Percentiles rank a stretch among this genome's conserved stretches.
Evolutionary conservation across 2,888 invertebrate genomes (phyloP).

Genomic region (Thera britannica): DNA sequence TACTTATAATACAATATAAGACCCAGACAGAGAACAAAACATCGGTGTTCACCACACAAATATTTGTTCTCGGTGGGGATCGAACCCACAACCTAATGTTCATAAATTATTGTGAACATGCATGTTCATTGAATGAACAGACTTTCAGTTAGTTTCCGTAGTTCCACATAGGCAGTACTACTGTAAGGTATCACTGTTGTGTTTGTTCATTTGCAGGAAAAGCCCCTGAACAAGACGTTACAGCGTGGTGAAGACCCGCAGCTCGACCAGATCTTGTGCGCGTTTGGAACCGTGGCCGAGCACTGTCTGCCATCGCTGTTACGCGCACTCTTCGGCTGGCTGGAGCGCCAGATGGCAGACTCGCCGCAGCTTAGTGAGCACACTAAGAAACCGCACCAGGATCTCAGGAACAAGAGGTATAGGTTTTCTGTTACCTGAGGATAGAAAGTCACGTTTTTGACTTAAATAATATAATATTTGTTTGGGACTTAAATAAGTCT

Average conservation of each 20-base stretch:
- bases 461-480: too few relatives aligned
- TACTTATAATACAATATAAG: too few relatives aligned
- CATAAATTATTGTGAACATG: too few relatives aligned
- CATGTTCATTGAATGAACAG: too few relatives aligned
- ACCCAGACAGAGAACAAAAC: too few relatives aligned
- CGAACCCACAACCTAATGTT: too few relatives aligned
- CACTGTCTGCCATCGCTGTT: slow-evolving; percentile 98
- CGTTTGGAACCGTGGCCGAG: slow-evolving; percentile 97
- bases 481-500: too few relatives aligned
- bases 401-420: slow-evolving; percentile 79
- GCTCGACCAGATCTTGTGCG: slow-evolving; percentile 96
- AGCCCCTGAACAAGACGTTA: slow-evolving; percentile 96
- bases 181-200: background rate
- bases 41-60: too few relatives aligned
- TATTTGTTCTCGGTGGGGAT: too few relatives aligned
- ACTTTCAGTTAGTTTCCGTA: too few relatives aligned
- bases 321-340: slow-evolving; percentile 97
- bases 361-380: slow-evolving; percentile 81
- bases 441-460: too few relatives aligned
- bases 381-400: slow-evolving; percentile 84
- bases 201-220: slow-evolving; percentile 86
- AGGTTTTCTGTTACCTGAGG: background rate
- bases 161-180: too few relatives aligned
- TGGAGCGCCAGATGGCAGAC: slow-evolving; percentile 93
- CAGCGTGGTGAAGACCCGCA: slow-evolving; percentile 98